A percentile compares a stretch with the other conserved stretches of the same genome.
Evolutionary conservation across 30 jellyfish, hydroid and myxozoan genomes (phyloP).

Genomic region (Euphysa ruthae): DNA sequence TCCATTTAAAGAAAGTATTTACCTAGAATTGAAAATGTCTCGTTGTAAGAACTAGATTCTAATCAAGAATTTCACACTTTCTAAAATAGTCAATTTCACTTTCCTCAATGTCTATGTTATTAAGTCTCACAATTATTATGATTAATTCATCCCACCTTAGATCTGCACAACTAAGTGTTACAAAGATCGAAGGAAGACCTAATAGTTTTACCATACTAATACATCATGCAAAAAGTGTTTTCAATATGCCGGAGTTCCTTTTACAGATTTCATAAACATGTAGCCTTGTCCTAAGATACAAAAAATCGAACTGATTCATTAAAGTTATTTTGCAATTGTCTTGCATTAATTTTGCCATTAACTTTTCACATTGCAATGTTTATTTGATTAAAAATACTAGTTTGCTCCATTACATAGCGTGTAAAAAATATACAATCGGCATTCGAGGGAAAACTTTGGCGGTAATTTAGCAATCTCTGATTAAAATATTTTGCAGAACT

Average conservation of each 20-base stretch:
- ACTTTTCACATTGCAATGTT: no score
- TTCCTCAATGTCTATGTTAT: neutral
- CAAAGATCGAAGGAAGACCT: neutral
- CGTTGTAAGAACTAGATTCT: neutral
- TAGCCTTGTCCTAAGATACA: neutral
- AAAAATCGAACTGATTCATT: no score
- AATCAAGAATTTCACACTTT: neutral
- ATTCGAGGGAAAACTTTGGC: no score
- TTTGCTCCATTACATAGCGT: no score
- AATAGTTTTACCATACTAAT: neutral
- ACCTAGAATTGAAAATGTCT: neutral
- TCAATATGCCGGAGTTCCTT: neutral
- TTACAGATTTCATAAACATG: neutral
- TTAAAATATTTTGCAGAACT: no score
- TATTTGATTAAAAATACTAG: no score
- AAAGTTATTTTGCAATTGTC: no score
- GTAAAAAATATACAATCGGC: no score
- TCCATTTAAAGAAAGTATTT: no score
- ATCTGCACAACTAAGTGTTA: neutral
- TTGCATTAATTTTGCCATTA: no score
- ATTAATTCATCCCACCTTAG: neutral
- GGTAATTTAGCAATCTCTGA: no score
- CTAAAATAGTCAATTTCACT: neutral
- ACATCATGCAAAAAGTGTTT: neutral
- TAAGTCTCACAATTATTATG: neutral